Conservation (phyloP, 2,113 vertebrate species). For the Thunnus maccoyii region DNA sequence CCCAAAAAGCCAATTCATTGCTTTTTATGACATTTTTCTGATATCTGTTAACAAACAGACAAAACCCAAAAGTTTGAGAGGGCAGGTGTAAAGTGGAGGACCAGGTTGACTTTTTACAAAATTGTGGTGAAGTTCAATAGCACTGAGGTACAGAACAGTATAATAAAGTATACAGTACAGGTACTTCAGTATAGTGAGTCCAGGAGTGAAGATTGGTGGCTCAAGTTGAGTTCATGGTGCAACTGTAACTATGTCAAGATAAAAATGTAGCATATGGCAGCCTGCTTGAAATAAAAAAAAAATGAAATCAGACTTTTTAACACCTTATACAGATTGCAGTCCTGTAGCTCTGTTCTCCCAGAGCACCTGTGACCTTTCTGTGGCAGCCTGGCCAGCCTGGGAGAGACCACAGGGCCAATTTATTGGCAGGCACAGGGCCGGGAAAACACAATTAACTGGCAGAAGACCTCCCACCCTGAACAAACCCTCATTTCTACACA, state of each 20-base stretch:
- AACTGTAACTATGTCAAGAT: background rate
- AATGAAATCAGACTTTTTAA: constrained; percentile 25
- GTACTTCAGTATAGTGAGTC: too few species aligned
- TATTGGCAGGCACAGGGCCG: constrained; percentile 68
- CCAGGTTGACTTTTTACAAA: background rate
- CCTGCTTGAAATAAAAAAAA: constrained; percentile 9
- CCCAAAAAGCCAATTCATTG: too few species aligned
- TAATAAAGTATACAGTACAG: too few species aligned
- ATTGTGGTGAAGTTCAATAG: background rate
- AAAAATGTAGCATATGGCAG: background rate
- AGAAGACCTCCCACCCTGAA: constrained; percentile 69
- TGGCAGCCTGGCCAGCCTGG: constrained; percentile 53
- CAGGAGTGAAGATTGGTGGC: too few species aligned
- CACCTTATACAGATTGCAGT: constrained; percentile 46
- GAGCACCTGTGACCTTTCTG: constrained; percentile 71
- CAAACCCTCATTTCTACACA: constrained; percentile 48
- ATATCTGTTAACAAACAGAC: too few species aligned
- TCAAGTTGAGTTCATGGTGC: background rate
- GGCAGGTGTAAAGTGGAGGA: background rate
- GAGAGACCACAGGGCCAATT: constrained; percentile 65
- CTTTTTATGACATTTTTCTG: too few species aligned
- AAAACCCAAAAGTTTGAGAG: too few species aligned
- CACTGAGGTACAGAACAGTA: too few species aligned
- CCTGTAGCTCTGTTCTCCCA: constrained; percentile 18
- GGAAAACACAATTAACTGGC: constrained; percentile 75